Percentiles rank a stretch among this genome's conserved stretches.
Conservation (phyloP, 2,113 vertebrate genomes). For the Eleginops maclovinus region DNA sequence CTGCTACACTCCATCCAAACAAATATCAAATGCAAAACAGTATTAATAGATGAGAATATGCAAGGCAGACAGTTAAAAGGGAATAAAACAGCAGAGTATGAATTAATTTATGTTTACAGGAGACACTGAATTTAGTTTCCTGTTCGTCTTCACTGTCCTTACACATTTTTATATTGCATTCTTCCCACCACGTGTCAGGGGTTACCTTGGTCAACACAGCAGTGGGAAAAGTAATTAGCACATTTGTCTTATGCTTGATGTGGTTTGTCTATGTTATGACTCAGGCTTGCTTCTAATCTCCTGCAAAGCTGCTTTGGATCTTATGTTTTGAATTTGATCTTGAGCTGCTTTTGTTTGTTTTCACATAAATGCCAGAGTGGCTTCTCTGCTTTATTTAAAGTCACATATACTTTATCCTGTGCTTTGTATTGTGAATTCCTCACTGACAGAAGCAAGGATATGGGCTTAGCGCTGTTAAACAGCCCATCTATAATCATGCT, state of each 20-base stretch:
- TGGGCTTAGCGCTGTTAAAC: slow-evolving; percentile 41
- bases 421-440: slow-evolving; percentile 39
- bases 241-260: slow-evolving; percentile 20
- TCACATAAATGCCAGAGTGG: not conserved
- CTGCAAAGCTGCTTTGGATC: slow-evolving; percentile 60
- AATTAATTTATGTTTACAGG: slow-evolving; percentile 39
- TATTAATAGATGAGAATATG: slow-evolving; percentile 23
- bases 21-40: slow-evolving; percentile 22
- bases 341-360: slow-evolving; percentile 52
- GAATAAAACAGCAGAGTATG: slow-evolving; percentile 23
- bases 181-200: not conserved
- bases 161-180: slow-evolving; percentile 1
- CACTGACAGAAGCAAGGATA: slow-evolving; percentile 15
- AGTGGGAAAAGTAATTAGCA: slow-evolving; percentile 49
- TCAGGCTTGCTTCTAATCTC: slow-evolving; percentile 41
- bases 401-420: slow-evolving; percentile 23
- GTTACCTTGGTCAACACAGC: not conserved
- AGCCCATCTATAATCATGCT: slow-evolving; percentile 65
- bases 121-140: not conserved
- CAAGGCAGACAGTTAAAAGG: slow-evolving; percentile 27
- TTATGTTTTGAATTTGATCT: slow-evolving; percentile 21
- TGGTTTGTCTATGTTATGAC: slow-evolving; percentile 11
- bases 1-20: slow-evolving; percentile 5
- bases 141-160: slow-evolving; percentile 15
- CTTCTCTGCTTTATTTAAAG: slow-evolving; percentile 41